Evolutionary conservation across 2,888 invertebrate species (phyloP), one percentile per base, ranked within the genome.

Genomic region (Ichneumoninae sp.): DNA sequence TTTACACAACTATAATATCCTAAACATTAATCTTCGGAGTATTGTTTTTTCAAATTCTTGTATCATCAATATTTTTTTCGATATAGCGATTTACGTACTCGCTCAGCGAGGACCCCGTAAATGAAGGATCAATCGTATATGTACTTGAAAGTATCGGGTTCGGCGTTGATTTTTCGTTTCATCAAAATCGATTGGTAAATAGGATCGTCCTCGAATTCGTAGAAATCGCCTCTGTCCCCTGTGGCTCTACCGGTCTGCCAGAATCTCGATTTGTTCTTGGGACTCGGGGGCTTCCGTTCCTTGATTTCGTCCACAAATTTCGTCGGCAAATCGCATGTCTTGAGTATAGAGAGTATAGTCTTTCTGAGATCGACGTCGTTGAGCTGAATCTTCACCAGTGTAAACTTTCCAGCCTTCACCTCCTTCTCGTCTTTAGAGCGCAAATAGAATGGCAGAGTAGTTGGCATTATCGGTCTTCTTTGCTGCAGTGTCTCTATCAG

Each of bases 321-420:
- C n/a, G 98, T 97, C 5, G 98, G 96, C 85, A 98, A 95, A 92
- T 97, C 96, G 94, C 98, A 98, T 44, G 97, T 96, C 92, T 96
- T 96, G 83, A 98, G 94, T 86, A 98, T 95, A 60, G 96, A 96
- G 8, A 96, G 94, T 54, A 98, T 96, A 7, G 96, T 96, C 89
- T 96, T 96, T 82, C 96, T 95, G 69, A 98, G 94, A 94, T 96
- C 95, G 84, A 94, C 94, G 52, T 96, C 96, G 82, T 95, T 95
- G 84, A 98, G 93, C 75, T 95, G 95, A 82, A 98, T 96, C 90
- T 96, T 96, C 0, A 98, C 96, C 85, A 96, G 93, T 89, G 96
- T 96, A 88, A 97, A 97, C 85, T 95, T 94, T 86, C 96, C 96
- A 95, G 94, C 93, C 79, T 89, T 94, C 71, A 89, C 87, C 90